Percentiles rank a stretch among this genome's conserved stretches.
These are phyloP conservation scores for Brachyptera risi DNA, from an alignment of 2,888 invertebrate genomes.

Conservation along the genomic window DNA sequence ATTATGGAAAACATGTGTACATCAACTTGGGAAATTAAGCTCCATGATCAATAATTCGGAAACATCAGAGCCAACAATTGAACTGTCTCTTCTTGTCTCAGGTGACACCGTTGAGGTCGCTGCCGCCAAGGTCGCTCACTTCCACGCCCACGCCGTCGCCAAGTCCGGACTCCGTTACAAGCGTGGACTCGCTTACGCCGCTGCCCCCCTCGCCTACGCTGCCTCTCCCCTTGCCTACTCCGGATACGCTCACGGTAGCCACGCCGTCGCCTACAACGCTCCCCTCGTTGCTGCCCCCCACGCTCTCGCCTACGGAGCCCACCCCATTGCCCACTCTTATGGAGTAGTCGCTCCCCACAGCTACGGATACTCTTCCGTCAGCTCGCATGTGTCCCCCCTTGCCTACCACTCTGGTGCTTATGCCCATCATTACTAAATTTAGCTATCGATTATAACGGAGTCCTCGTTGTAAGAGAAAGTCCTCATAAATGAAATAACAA, in stretches of 20 bases:
- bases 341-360: conserved; percentile 14
- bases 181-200: too few species aligned
- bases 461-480: too few species aligned
- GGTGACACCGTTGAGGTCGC: conserved; percentile 47
- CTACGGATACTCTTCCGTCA: conserved; percentile 33
- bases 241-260: conserved; percentile 20
- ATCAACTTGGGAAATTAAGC: too few species aligned
- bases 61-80: too few species aligned
- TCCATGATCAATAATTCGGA: too few species aligned
- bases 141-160: neutral
- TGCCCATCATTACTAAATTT: too few species aligned
- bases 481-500: too few species aligned
- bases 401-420: too few species aligned
- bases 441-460: too few species aligned
- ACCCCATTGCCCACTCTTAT: conserved; percentile 31
- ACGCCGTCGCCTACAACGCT: conserved; percentile 4
- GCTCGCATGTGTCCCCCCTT: neutral
- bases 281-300: conserved; percentile 36
- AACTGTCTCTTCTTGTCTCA: conserved; percentile 38
- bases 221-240: conserved; percentile 24
- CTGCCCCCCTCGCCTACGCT: conserved; percentile 44
- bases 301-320: conserved; percentile 42
- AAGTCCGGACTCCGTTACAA: neutral
- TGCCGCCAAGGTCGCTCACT: conserved; percentile 47
- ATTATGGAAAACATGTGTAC: too few species aligned